phyloP scores from a whole-genome alignment of 2,797 vertebrate genomes.

The Sylvilagus floridanus region DNA sequence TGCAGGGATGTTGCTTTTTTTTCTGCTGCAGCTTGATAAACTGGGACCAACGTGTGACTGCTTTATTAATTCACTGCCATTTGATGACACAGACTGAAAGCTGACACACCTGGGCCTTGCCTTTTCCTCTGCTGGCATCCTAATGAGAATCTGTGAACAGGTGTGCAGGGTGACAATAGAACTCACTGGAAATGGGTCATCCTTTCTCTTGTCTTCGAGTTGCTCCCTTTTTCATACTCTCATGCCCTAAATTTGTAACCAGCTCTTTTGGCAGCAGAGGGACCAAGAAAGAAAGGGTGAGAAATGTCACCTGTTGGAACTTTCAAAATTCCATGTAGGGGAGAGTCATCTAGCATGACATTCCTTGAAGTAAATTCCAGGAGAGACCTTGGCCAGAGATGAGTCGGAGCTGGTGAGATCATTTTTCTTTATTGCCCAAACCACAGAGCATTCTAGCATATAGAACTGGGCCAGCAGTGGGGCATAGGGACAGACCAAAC shows the following conservation, averaged over 20 bases:
- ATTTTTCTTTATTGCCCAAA: conserved; percentile 72
- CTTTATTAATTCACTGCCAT: neutral
- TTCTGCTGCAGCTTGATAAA: conserved; percentile 24
- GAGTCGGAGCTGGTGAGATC: neutral
- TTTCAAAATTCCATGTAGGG: neutral
- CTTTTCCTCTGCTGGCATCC: neutral
- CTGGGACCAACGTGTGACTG: neutral
- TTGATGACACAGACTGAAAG: conserved; percentile 6
- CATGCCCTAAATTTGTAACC: neutral
- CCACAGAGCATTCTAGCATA: neutral
- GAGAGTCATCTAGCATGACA: neutral
- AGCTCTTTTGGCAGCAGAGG: conserved; percentile 27
- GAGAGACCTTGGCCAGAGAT: conserved; percentile 46
- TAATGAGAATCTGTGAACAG: conserved; percentile 7
- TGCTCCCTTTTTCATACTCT: neutral
- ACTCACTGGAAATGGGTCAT: conserved; percentile 4
- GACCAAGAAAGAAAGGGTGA: neutral
- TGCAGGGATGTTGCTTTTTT: neutral
- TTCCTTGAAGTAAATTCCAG: conserved; percentile 46
- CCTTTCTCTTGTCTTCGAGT: neutral
- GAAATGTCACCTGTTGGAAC: neutral
- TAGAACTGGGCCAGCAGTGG: conserved; percentile 18
- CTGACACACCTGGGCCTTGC: neutral
- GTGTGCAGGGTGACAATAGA: neutral
- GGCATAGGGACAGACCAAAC: neutral